Percentiles rank a stretch among this genome's conserved stretches.
Conservation (phyloP, 2,888 invertebrate species). For the Matsumyia berberina region DNA sequence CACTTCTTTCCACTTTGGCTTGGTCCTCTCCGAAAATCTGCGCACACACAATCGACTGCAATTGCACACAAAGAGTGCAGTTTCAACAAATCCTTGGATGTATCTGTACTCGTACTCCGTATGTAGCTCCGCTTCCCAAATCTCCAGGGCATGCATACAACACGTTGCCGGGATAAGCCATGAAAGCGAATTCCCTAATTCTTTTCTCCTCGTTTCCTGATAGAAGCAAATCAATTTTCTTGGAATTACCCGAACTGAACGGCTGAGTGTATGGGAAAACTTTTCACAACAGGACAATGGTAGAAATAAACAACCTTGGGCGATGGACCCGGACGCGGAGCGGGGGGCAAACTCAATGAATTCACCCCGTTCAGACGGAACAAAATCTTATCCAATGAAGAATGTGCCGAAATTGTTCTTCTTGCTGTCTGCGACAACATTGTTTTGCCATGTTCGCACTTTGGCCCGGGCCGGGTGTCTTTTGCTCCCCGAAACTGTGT, state of each 20-base stretch:
- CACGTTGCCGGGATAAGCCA: constrained; percentile 7
- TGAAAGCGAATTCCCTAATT: constrained; percentile 67
- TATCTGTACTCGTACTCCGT: background rate
- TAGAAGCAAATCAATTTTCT: constrained; percentile 82
- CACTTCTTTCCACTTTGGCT: constrained; percentile 3
- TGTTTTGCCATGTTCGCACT: constrained; percentile 69
- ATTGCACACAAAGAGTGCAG: constrained; percentile 36
- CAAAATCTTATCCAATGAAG: constrained; percentile 16
- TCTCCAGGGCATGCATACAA: constrained; percentile 21
- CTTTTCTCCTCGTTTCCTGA: constrained; percentile 76
- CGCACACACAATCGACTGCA: constrained; percentile 38
- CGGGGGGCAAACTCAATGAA: constrained; percentile 39
- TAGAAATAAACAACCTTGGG: constrained; percentile 51
- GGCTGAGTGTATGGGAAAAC: constrained; percentile 39
- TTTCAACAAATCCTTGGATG: constrained; percentile 10
- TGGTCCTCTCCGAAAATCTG: constrained; percentile 25
- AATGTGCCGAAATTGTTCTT: constrained; percentile 25
- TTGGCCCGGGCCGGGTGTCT: constrained; percentile 34
- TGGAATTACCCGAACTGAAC: constrained; percentile 80
- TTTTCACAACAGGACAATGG: constrained; percentile 59
- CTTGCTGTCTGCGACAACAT: constrained; percentile 51
- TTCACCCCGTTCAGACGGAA: constrained; percentile 1
- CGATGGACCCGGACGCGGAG: constrained; percentile 9
- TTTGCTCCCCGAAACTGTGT: constrained; percentile 11
- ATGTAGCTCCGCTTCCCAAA: constrained; percentile 6